Evolutionary conservation across 2,797 vertebrate species (phyloP).

Genomic region (Anomalospiza imberbis): DNA sequence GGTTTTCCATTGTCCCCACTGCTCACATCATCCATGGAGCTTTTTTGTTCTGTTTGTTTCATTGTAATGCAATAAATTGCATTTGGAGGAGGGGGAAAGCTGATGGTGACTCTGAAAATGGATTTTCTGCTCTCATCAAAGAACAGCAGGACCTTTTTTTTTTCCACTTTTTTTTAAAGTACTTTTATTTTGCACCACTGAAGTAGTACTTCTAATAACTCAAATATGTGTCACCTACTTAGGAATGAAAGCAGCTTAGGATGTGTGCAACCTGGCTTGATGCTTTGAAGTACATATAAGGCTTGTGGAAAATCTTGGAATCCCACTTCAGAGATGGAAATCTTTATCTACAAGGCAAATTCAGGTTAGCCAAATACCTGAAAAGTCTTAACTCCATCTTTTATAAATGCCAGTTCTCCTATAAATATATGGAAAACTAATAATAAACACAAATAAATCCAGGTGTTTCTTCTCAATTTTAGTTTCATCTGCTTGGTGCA

Average conservation of each 20-base stretch:
- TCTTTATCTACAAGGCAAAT: background rate
- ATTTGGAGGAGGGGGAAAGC: background rate
- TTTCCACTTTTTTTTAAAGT: background rate
- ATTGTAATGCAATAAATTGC: background rate
- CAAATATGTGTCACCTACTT: background rate
- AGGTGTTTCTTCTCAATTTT: background rate
- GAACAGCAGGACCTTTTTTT: background rate
- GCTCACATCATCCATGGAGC: background rate
- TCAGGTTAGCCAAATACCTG: background rate
- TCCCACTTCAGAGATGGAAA: background rate
- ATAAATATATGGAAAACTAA: background rate
- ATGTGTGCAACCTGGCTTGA: background rate
- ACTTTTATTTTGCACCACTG: background rate
- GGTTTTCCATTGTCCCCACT: background rate
- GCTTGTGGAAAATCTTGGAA: background rate
- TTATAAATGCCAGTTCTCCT: background rate
- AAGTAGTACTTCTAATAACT: background rate
- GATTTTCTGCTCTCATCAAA: background rate
- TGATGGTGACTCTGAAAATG: background rate
- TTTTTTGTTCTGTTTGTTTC: background rate
- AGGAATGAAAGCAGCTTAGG: background rate
- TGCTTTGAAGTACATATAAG: constrained; percentile 15
- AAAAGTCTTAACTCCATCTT: background rate
- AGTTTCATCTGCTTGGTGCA: background rate
- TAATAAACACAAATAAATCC: background rate